Conservation (phyloP, 2,888 invertebrate genomes). For the Torymus texanus region DNA sequence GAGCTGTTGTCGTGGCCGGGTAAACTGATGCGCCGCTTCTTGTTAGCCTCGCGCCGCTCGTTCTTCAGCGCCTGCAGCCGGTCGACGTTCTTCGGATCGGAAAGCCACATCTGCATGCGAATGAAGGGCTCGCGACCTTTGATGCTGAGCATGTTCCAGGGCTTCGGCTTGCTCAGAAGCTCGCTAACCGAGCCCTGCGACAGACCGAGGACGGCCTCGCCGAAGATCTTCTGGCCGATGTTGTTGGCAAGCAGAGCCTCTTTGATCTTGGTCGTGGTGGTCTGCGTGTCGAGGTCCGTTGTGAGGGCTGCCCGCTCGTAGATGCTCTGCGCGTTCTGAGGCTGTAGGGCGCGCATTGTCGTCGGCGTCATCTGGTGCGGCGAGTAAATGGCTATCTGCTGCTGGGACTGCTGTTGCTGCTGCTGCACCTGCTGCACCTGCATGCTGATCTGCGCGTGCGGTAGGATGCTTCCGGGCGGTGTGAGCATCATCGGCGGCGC, state of each 20-base stretch:
- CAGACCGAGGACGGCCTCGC: constrained; percentile 96
- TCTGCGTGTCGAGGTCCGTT: constrained; percentile 96
- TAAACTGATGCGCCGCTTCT: constrained; percentile 89
- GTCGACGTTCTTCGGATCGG: constrained; percentile 96
- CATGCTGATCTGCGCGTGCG: constrained; percentile 80
- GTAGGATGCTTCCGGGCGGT: constrained; percentile 86
- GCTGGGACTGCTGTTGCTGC: constrained; percentile 76
- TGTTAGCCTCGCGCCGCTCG: constrained; percentile 93
- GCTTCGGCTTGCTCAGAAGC: constrained; percentile 97
- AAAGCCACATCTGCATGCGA: constrained; percentile 97
- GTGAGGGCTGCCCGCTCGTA: constrained; percentile 98
- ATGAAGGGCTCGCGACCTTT: constrained; percentile 98
- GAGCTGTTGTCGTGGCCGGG: constrained; percentile 91
- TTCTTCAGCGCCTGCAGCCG: constrained; percentile 93
- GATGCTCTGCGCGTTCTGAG: constrained; percentile 94
- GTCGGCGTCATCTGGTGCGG: constrained; percentile 81
- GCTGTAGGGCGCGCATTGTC: constrained; percentile 85
- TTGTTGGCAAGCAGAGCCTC: constrained; percentile 97
- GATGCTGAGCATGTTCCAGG: constrained; percentile 99
- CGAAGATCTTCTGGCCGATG: constrained; percentile 98
- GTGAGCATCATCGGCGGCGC: constrained; percentile 82
- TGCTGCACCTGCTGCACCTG: constrained; percentile 75
- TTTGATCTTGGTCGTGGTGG: constrained; percentile 97
- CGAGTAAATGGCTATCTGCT: constrained; percentile 77
- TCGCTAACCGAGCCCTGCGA: constrained; percentile 99